Evolutionary conservation across 2,113 vertebrate genomes (phyloP).

Genomic region (Tenrec ecaudatus): DNA sequence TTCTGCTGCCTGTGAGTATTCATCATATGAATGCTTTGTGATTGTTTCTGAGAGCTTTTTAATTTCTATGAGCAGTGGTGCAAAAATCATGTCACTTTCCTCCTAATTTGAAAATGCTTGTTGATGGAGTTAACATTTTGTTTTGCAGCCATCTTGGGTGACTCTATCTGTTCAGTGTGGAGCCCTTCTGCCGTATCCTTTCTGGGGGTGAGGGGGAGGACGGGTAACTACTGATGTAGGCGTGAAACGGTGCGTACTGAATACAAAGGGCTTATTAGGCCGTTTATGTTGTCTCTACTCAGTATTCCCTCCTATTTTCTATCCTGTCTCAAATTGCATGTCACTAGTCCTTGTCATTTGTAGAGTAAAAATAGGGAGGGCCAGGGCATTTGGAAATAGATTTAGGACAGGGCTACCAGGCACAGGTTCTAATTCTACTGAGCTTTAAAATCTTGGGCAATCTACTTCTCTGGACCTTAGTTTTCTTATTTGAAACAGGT

Average conservation of each 20-base stretch:
- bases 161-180: conserved; percentile 96
- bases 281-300: neutral
- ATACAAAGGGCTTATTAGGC: accelerated
- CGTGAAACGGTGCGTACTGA: neutral
- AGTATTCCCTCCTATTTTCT: neutral
- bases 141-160: conserved; percentile 97
- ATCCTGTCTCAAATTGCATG: neutral
- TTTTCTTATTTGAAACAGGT: neutral
- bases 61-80: neutral
- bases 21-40: neutral
- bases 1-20: neutral
- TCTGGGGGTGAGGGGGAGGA: neutral
- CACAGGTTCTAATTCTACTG: accelerated
- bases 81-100: neutral
- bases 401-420: neutral
- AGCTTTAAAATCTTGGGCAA: neutral
- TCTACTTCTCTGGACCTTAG: neutral
- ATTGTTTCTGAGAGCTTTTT: neutral
- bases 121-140: conserved; percentile 38
- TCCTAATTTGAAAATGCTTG: neutral
- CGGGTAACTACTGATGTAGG: neutral
- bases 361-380: neutral
- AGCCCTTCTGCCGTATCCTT: conserved; percentile 99
- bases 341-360: neutral
- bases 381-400: neutral